Conservation (phyloP, 2,888 invertebrate genomes). For the Sesia bembeciformis region DNA sequence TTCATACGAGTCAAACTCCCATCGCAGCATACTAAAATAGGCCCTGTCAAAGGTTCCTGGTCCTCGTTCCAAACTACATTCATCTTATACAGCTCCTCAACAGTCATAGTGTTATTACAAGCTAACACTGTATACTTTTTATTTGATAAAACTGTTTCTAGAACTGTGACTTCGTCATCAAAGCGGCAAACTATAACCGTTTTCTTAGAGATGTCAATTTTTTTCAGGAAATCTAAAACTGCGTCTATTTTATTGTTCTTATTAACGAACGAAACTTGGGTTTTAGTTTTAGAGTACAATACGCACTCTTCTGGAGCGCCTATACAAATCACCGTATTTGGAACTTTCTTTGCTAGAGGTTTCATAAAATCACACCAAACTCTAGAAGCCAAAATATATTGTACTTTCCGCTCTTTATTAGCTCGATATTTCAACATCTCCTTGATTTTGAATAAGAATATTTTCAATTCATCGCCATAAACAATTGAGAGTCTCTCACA, state of each 20-base stretch:
- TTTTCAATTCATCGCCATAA: constrained; percentile 60
- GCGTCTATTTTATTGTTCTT: constrained; percentile 51
- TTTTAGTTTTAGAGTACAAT: constrained; percentile 76
- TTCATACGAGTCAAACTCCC: constrained; percentile 75
- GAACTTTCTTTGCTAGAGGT: constrained; percentile 67
- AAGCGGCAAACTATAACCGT: constrained; percentile 77
- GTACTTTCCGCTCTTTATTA: constrained; percentile 61
- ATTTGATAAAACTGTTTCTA: constrained; percentile 30
- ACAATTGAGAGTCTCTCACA: constrained; percentile 76
- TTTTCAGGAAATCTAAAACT: constrained; percentile 63
- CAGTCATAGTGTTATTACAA: constrained; percentile 42
- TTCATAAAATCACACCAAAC: constrained; percentile 78
- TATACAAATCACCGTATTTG: constrained; percentile 79
- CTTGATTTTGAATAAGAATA: constrained; percentile 50
- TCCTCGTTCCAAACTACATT: constrained; percentile 48
- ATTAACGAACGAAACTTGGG: constrained; percentile 41
- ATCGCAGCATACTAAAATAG: constrained; percentile 81
- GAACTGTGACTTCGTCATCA: constrained; percentile 67
- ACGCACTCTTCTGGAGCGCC: constrained; percentile 84
- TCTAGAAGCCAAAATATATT: constrained; percentile 75
- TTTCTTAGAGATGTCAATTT: constrained; percentile 55
- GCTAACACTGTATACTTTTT: constrained; percentile 33
- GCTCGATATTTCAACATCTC: constrained; percentile 52
- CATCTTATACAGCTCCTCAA: constrained; percentile 50
- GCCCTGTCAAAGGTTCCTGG: constrained; percentile 47